Base-by-base conservation (phyloP, 2,888 invertebrate species). In the Anticlea derivata region DNA sequence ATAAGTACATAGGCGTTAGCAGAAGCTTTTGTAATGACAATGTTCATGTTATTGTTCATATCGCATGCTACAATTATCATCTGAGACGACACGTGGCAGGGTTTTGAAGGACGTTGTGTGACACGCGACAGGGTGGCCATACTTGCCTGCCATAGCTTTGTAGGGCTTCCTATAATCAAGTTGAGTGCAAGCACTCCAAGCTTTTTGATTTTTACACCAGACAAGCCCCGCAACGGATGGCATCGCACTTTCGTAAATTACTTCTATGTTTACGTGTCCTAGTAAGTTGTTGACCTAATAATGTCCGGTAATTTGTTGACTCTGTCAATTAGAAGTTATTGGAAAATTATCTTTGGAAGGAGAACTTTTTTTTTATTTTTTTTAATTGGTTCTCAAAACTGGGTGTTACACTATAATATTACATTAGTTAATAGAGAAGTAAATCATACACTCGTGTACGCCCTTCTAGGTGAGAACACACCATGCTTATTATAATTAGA, bases 101-200 rank as follows among this genome's bases (percentile, higher is more conserved):
- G 78, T 75, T 81, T 77, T 74, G 73, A 68, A 73, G 72, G 68
- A 66, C 65, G 55, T 26, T 44, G 63, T 7, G 11, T 54, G 68
- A 55, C 78, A 72, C 76, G 75, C 61, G 71, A 46, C 52, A 35
- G 65, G 60, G 71, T 63, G 68, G 65, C 60, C 63, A 63, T 60
- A 62, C 56, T 57, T 58, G 71, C 72, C 33, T 13, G 70, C 68
- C 73, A 69, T 65, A 58, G 62, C 61, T 68, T 72, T 70, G 68
- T 65, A 74, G 71, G 78, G 78, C 79, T 79, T 81, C 80, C 69
- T 76, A 86, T 88, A 91, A 91, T 91, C 86, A 91, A 89, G 86
- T 92, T 91, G 91, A 91, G 86, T 90, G 83, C 77, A 78, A 77
- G 78, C 73, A 75, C 66, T 65, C 61, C 81, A 80, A 50, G 48